These are phyloP conservation scores for Peromyscus maniculatus DNA, from an alignment of 2,113 vertebrate species.

Conservation along the genomic window DNA sequence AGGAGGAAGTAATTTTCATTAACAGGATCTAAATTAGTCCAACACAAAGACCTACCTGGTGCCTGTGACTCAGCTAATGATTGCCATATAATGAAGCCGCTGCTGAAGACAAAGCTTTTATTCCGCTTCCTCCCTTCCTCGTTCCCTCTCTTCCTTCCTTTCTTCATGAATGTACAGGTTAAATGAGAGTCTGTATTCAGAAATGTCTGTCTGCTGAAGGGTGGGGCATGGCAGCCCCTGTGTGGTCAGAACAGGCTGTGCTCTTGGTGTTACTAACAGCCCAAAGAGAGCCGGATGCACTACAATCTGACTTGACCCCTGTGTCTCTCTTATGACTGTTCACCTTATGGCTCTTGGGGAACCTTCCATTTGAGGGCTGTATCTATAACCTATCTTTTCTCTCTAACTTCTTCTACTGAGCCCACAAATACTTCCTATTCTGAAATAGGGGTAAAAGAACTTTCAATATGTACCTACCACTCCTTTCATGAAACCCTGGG, in stretches of 20 bases:
- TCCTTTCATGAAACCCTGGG: background rate
- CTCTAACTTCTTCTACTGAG: background rate
- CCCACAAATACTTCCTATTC: background rate
- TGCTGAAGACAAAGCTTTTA: slow-evolving; percentile 79
- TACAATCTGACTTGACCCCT: slow-evolving; percentile 45
- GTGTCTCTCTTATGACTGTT: background rate
- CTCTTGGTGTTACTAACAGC: slow-evolving; percentile 56
- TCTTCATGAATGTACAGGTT: slow-evolving; percentile 73
- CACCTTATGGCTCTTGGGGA: background rate
- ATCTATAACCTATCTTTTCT: background rate
- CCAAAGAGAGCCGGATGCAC: slow-evolving; percentile 66
- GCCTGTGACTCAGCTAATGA: slow-evolving; percentile 86
- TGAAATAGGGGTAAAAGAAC: background rate
- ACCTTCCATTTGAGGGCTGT: background rate
- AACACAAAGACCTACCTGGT: slow-evolving; percentile 86
- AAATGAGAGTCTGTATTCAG: slow-evolving; percentile 80
- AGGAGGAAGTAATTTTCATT: slow-evolving; percentile 91
- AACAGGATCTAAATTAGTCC: slow-evolving; percentile 89
- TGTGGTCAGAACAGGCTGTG: background rate
- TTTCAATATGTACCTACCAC: background rate
- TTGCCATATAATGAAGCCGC: slow-evolving; percentile 84
- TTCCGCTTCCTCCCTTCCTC: slow-evolving; percentile 42
- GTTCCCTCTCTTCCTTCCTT: background rate
- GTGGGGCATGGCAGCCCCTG: slow-evolving; percentile 54
- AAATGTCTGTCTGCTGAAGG: slow-evolving; percentile 70